Evolutionary conservation across 2,888 invertebrate species (phyloP), one percentile per base, ranked within the genome.

Genomic region (Sisyra terminalis): DNA sequence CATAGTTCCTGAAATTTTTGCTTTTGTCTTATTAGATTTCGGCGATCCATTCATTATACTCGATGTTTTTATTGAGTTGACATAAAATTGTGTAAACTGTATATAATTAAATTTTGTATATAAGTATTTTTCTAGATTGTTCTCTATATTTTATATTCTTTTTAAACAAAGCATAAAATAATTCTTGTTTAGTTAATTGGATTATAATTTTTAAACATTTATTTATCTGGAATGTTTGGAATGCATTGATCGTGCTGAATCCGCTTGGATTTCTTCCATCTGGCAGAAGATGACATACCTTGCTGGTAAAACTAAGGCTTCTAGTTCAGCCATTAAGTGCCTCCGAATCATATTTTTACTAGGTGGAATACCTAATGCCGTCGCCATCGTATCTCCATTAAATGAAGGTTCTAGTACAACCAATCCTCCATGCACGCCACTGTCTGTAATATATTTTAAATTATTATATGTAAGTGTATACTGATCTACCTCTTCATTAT

Each of bases 311-410:
- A 93, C 76, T 52, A 94, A 75, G 42, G 85, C 80, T 63, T 92
- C 90, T 54, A 93, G 75, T 69, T 93, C 92, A 4, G 89, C 84
- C 47, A 84, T 78, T 49, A 94, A 72, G 65, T 94, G 93, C 53
- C 92, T 71, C 53, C 92, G 71, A 52, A 94, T 88, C 64, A 93
- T 92, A 58, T 87, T 88, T 61, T 92, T 90, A 29, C 88, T 85
- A 11, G 87, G 83, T 35, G 92, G 90, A 53, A 93, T 90, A 43
- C 89, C 90, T 48, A 90, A 69, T 1, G 90, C 87, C 7, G 86
- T 87, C 39, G 93, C 92, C 81, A 94, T 86, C 36, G 90, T 89
- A 62, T 93, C 93, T 24, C 90, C 88, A 44, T 85, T 89, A 64
- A 94, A 92, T 10, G 89, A 88, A 11, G 90, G 87, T 58, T 94